Percentiles rank a stretch among this genome's conserved stretches.
phyloP scores from a whole-genome alignment of 2,797 vertebrate species.

The Xiphorhynchus erythropygius region DNA sequence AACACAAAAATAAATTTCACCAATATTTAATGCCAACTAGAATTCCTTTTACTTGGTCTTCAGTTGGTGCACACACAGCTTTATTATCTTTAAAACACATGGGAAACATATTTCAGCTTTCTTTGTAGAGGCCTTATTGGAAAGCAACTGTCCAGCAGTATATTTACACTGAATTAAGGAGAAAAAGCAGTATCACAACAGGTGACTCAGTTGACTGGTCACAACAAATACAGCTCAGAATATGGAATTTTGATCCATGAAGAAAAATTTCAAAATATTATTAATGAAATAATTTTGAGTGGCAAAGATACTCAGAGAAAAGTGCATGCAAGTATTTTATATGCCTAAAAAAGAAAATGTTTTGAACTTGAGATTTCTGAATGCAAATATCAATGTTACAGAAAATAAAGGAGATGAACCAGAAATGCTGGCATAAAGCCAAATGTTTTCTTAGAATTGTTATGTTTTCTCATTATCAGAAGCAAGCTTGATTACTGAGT shows the following conservation, averaged over 20 bases:
- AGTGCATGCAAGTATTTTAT: not conserved
- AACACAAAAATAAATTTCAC: not conserved
- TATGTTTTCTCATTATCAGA: not conserved
- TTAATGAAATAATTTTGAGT: not conserved
- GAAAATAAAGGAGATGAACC: not conserved
- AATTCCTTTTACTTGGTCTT: not conserved
- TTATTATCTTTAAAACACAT: not conserved
- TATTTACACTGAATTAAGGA: not conserved
- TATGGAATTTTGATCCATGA: not conserved
- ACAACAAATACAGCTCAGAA: not conserved
- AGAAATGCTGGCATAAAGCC: not conserved
- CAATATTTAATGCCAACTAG: not conserved
- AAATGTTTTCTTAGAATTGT: not conserved
- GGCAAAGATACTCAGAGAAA: not conserved
- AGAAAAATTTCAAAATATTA: not conserved
- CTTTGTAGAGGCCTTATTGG: not conserved
- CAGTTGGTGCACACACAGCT: not conserved
- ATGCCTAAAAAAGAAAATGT: not conserved
- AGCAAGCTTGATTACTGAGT: not conserved
- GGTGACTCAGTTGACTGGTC: not conserved
- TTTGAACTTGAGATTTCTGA: not conserved
- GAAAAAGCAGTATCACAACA: not conserved
- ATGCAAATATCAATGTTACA: not conserved
- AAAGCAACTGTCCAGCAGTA: not conserved
- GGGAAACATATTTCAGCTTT: not conserved